Percentiles rank a stretch among this genome's conserved stretches.
Conservation (phyloP, 2,888 invertebrate species). For the Mesorhabditis sp. region DNA sequence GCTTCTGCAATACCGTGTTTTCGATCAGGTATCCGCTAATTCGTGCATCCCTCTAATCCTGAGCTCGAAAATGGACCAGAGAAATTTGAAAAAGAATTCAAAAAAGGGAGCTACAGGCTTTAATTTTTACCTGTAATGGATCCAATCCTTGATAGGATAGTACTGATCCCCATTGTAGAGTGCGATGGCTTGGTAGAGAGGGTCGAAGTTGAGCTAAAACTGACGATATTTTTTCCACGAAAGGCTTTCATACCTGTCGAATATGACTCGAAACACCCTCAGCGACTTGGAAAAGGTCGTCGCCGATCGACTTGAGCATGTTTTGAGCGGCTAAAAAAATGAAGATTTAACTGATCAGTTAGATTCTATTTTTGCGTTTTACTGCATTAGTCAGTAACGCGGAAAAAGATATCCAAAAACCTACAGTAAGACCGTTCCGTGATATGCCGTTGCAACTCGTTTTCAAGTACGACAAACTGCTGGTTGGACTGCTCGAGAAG, state of each 20-base stretch:
- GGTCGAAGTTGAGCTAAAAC: constrained; percentile 40
- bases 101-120: no score
- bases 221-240: no score
- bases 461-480: constrained; percentile 32
- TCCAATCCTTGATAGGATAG: constrained; percentile 28
- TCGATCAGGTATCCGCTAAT: neutral
- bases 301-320: constrained; percentile 39
- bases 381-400: neutral
- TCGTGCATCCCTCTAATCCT: no score
- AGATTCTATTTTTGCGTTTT: no score
- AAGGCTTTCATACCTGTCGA: constrained; percentile 22
- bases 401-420: neutral
- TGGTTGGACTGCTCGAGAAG: constrained; percentile 29
- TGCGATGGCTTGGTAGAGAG: constrained; percentile 41
- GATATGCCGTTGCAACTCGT: constrained; percentile 29
- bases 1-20: neutral
- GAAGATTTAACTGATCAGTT: no score
- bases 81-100: no score
- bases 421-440: constrained; percentile 28
- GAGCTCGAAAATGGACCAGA: no score
- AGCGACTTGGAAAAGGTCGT: constrained; percentile 46
- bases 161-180: constrained; percentile 35
- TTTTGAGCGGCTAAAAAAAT: constrained; percentile 38
- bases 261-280: constrained; percentile 46
- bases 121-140: constrained; percentile 41